Evolutionary conservation across 2,888 invertebrate species (phyloP).

Genomic region (Dicyrtomina minuta): DNA sequence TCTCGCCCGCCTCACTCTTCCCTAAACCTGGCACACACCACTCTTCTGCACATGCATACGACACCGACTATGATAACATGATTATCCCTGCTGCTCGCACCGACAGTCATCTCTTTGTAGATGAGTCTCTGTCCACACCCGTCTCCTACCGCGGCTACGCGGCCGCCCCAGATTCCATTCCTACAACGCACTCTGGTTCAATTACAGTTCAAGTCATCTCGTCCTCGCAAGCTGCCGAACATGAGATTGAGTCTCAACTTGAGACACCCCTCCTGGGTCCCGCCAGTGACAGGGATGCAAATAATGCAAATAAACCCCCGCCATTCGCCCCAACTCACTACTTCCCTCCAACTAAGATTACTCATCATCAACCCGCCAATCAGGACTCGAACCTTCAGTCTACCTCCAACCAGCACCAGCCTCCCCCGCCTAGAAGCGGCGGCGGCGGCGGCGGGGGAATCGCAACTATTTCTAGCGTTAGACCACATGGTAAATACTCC

Average conservation of each 20-base stretch:
- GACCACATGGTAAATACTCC: slow-evolving; percentile 50
- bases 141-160: slow-evolving; percentile 54
- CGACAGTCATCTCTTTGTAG: slow-evolving; percentile 56
- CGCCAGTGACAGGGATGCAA: slow-evolving; percentile 55
- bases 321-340: slow-evolving; percentile 45
- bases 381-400: slow-evolving; percentile 11
- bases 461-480: slow-evolving; percentile 52
- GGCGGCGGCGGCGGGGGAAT: slow-evolving; percentile 46
- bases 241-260: slow-evolving; percentile 63
- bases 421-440: background rate
- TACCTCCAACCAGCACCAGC: slow-evolving; percentile 24
- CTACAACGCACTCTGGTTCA: slow-evolving; percentile 55
- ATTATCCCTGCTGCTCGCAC: slow-evolving; percentile 56
- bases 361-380: slow-evolving; percentile 11
- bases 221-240: slow-evolving; percentile 62
- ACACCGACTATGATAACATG: slow-evolving; percentile 40
- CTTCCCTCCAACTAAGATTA: slow-evolving; percentile 24
- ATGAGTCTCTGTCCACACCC: slow-evolving; percentile 59
- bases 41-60: slow-evolving; percentile 34
- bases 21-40: slow-evolving; percentile 58
- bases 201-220: slow-evolving; percentile 66
- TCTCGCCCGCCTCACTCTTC: slow-evolving; percentile 64
- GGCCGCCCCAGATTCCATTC: slow-evolving; percentile 53
- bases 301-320: slow-evolving; percentile 34
- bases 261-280: slow-evolving; percentile 63